These are phyloP conservation scores for Oopsacas minuta DNA, from an alignment of 37 sponge, comb jelly and placozoan genomes.

Conservation along the genomic window DNA sequence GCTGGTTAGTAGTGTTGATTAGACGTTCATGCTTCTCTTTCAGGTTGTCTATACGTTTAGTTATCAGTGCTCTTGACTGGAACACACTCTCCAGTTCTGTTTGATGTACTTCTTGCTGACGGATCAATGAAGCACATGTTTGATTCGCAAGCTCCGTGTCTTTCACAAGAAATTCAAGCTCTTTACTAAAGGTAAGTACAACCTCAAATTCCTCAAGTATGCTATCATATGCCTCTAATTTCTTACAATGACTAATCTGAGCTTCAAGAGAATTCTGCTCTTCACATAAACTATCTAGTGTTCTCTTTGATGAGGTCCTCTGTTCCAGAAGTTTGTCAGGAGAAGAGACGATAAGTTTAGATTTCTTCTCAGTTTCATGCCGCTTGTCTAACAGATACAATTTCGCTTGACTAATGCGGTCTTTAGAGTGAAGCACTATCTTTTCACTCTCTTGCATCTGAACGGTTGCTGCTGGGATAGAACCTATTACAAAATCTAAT, in stretches of 20 bases:
- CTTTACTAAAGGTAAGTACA: neutral
- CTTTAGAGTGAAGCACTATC: neutral
- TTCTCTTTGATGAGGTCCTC: neutral
- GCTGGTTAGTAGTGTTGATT: neutral
- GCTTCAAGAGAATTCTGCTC: neutral
- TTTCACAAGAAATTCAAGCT: neutral
- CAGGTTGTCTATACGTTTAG: neutral
- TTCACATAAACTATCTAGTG: neutral
- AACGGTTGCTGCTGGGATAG: neutral
- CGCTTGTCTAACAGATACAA: neutral
- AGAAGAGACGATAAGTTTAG: neutral
- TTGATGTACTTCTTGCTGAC: neutral
- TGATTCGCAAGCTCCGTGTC: neutral
- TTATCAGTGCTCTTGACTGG: neutral
- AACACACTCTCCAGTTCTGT: neutral
- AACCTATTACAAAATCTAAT: neutral
- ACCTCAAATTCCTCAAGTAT: neutral
- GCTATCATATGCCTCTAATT: neutral
- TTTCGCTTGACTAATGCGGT: neutral
- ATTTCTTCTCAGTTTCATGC: neutral
- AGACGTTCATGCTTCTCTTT: neutral
- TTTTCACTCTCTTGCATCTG: neutral
- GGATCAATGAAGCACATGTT: neutral
- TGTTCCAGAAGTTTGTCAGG: neutral
- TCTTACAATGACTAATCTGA: neutral